Evolutionary conservation across 2,113 vertebrate species (phyloP).

Genomic region (Pseudorectes ferrugineus): DNA sequence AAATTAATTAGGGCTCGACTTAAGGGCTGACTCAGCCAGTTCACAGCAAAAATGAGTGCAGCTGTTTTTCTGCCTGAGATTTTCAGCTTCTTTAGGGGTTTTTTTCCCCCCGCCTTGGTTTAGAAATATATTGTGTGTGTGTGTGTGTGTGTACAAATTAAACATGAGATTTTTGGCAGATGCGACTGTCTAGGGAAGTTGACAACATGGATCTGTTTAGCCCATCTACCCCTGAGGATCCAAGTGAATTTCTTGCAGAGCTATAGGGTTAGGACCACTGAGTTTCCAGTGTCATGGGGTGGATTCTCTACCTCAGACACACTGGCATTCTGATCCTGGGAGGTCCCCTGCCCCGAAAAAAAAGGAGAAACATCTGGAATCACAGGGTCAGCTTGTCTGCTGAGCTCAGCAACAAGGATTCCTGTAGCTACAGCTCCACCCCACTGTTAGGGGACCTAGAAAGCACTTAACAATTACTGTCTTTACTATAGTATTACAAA

Average conservation of each 20-base stretch:
- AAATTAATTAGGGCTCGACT: constrained; percentile 23
- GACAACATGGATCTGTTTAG: constrained; percentile 5
- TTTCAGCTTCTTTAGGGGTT: background rate
- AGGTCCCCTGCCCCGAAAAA: constrained; percentile 17
- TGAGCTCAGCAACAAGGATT: constrained; percentile 64
- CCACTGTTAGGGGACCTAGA: constrained; percentile 44
- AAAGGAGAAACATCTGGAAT: constrained; percentile 67
- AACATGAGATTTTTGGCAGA: background rate
- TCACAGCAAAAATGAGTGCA: constrained; percentile 9
- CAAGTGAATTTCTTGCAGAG: constrained; percentile 25
- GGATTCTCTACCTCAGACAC: constrained; percentile 32
- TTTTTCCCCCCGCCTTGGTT: background rate
- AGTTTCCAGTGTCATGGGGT: constrained; percentile 41
- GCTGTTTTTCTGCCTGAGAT: constrained; percentile 22
- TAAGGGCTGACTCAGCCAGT: constrained; percentile 33
- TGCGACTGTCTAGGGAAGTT: background rate
- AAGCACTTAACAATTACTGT: constrained; percentile 30
- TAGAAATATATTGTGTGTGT: background rate
- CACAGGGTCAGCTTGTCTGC: constrained; percentile 59
- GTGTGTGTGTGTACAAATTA: background rate
- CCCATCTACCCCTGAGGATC: background rate
- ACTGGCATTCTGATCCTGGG: constrained; percentile 57
- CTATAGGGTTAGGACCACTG: constrained; percentile 14
- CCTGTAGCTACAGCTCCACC: constrained; percentile 21
- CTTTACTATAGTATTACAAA: constrained; percentile 13